A percentile compares a stretch with the other conserved stretches of the same genome.
These are phyloP conservation scores for Varanus salvator DNA, from an alignment of 2,113 vertebrate species.

Conservation along the genomic window DNA sequence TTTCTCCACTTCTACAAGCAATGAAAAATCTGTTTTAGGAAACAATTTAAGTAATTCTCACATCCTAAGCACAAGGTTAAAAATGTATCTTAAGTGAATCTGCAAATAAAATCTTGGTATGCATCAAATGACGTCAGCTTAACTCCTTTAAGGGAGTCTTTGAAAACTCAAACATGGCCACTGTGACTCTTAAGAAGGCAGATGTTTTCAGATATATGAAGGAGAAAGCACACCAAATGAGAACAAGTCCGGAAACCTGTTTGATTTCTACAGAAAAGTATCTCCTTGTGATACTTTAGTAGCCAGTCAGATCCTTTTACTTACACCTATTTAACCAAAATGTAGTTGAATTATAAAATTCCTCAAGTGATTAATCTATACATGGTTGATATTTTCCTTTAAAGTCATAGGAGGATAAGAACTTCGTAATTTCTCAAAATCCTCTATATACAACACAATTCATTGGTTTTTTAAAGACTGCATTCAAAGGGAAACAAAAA, in stretches of 20 bases:
- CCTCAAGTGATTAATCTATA: conserved; percentile 6
- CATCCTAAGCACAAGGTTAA: background rate
- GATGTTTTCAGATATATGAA: background rate
- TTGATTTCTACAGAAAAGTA: conserved; percentile 37
- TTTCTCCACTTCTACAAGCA: background rate
- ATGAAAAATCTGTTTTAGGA: background rate
- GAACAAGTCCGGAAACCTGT: conserved; percentile 53
- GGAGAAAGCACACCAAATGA: conserved; percentile 47
- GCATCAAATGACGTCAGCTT: background rate
- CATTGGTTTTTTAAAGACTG: background rate
- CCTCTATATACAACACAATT: background rate
- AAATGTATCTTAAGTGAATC: background rate
- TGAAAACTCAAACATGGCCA: conserved; percentile 41
- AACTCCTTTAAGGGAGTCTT: conserved; percentile 18
- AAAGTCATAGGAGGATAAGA: background rate
- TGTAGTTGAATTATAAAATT: background rate
- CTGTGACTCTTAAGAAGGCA: conserved; percentile 52
- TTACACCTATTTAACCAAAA: background rate
- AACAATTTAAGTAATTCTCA: background rate
- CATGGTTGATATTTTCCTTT: background rate
- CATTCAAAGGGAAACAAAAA: background rate
- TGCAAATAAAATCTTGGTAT: conserved; percentile 17
- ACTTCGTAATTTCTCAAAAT: background rate
- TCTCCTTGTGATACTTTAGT: background rate
- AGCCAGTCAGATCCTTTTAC: background rate